These are phyloP conservation scores for Urophycis tenuis DNA, from an alignment of 2,797 vertebrate genomes.

Conservation along the genomic window DNA sequence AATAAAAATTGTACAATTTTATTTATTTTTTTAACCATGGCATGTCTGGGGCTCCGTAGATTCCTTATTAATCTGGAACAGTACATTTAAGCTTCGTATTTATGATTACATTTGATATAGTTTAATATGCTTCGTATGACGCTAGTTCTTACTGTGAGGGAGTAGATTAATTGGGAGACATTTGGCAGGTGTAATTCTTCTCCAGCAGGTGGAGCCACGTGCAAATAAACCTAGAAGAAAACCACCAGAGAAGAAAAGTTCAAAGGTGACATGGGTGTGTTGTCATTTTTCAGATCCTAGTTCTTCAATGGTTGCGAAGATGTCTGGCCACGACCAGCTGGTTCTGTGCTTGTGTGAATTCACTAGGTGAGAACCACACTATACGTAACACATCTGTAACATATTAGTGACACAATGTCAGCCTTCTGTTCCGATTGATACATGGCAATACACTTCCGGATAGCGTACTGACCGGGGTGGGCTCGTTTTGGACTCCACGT, in stretches of 20 bases:
- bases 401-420: too few species aligned
- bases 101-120: too few species aligned
- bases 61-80: accelerated
- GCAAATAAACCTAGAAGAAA: not conserved
- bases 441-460: too few species aligned
- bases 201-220: not conserved
- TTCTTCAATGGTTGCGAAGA: conserved; percentile 35
- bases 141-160: too few species aligned
- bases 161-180: too few species aligned
- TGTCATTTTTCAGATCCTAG: too few species aligned
- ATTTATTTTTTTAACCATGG: too few species aligned
- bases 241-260: not conserved
- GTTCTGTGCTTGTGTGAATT: conserved; percentile 67
- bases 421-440: too few species aligned
- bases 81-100: not conserved
- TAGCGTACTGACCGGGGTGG: not conserved
- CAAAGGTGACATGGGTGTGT: not conserved
- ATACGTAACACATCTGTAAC: too few species aligned
- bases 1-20: too few species aligned
- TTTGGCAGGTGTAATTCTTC: not conserved
- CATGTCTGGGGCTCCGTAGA: too few species aligned
- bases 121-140: too few species aligned
- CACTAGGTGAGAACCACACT: conserved; percentile 53
- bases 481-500: not conserved
- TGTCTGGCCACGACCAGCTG: conserved; percentile 68